A percentile compares a stretch with the other conserved stretches of the same genome.
Conservation (phyloP, 2,888 invertebrate genomes). For the Trissolcus brochymenae region DNA sequence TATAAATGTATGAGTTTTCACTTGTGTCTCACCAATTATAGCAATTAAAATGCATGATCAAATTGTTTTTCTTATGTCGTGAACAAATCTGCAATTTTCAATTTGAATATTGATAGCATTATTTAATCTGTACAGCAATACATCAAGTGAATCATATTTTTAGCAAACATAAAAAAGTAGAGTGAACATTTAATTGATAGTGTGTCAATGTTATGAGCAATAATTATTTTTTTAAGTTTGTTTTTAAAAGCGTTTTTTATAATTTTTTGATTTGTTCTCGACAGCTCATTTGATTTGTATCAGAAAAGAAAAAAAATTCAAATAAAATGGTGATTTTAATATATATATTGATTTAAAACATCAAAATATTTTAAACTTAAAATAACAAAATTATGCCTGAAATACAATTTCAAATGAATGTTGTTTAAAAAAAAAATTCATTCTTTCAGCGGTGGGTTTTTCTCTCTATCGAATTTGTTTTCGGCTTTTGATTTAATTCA, state of each 20-base stretch:
- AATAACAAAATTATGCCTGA: neutral
- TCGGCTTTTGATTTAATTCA: neutral
- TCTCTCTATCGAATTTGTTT: constrained; percentile 1
- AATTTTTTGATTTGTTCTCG: no score
- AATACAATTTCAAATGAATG: neutral
- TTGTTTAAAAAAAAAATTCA: neutral
- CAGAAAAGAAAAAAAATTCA: no score
- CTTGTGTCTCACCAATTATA: neutral
- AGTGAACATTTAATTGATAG: no score
- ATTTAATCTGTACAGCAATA: no score
- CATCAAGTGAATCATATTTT: no score
- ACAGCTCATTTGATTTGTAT: no score
- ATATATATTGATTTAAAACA: no score
- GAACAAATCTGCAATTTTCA: neutral
- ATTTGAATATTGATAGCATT: neutral
- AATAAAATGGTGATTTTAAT: no score
- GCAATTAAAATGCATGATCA: neutral
- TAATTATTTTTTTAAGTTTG: no score
- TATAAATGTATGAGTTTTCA: constrained; percentile 1
- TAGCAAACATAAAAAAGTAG: no score
- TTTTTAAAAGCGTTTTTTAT: no score
- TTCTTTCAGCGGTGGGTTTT: neutral
- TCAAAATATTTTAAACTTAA: neutral
- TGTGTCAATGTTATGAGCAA: no score
- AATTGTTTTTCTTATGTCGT: neutral